These are phyloP conservation scores for Cygnus atratus DNA, from an alignment of 2,113 vertebrate species.

Conservation along the genomic window DNA sequence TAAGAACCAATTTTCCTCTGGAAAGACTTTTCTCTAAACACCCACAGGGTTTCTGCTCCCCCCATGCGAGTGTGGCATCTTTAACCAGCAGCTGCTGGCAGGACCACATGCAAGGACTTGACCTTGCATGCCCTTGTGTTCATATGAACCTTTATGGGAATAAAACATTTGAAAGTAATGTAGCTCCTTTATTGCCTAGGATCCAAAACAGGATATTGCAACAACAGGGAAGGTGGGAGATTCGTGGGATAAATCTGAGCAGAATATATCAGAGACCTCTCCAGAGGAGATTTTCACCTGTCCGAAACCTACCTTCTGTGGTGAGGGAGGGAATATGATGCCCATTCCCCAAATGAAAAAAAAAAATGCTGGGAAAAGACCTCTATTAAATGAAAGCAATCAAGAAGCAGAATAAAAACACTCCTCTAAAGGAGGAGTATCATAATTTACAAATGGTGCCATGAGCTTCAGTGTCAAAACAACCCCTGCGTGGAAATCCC, in stretches of 20 bases:
- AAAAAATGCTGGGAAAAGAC: neutral
- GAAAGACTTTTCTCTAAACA: constrained; percentile 5
- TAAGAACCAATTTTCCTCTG: constrained; percentile 16
- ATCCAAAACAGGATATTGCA: constrained; percentile 43
- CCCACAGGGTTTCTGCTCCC: neutral
- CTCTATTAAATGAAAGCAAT: neutral
- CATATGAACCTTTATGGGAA: constrained; percentile 7
- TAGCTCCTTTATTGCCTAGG: neutral
- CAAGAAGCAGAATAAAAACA: neutral
- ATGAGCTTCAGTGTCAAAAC: neutral
- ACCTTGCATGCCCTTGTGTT: neutral
- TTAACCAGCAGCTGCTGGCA: neutral
- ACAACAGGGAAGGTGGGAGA: constrained; percentile 24
- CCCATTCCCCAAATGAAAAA: neutral
- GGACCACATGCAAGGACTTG: neutral
- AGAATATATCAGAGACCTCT: neutral
- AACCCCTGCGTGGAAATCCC: neutral
- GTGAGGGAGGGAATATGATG: neutral
- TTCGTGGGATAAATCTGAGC: neutral
- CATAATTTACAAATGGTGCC: neutral
- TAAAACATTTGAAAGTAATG: constrained; percentile 15
- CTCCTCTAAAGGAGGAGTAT: neutral
- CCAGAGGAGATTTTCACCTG: neutral
- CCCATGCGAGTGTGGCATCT: neutral
- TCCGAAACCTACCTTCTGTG: neutral